Evolutionary conservation across 1,140 invertebrate species (phyloP).

Genomic region (Berghia stephanieae): DNA sequence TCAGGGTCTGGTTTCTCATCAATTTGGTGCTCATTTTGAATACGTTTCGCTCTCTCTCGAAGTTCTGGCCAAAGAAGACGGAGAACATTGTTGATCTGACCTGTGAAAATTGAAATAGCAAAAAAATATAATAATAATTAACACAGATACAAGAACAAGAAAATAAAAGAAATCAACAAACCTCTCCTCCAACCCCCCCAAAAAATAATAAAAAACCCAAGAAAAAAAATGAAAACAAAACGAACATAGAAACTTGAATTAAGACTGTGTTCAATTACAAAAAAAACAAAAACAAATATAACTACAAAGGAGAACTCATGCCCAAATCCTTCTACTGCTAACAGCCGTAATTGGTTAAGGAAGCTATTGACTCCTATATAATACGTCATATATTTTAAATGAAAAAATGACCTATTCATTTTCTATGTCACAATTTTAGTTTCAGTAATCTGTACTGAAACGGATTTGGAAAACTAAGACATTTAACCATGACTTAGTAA

Average conservation of each 20-base stretch:
- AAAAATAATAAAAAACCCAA: background rate
- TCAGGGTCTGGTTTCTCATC: too few relatives aligned
- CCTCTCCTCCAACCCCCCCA: background rate
- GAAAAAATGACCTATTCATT: background rate
- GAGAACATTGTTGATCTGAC: constrained; percentile 56
- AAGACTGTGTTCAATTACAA: too few relatives aligned
- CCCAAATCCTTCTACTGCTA: too few relatives aligned
- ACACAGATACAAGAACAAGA: background rate
- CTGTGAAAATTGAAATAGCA: too few relatives aligned
- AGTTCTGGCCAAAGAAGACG: constrained; percentile 70
- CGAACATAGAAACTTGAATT: background rate
- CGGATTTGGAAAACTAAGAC: background rate
- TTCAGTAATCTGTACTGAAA: too few relatives aligned
- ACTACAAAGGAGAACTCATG: too few relatives aligned
- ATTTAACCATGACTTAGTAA: background rate
- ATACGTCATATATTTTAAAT: background rate
- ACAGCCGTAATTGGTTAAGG: too few relatives aligned
- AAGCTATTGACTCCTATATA: constrained; percentile 59
- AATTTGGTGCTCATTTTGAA: too few relatives aligned
- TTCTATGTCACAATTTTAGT: background rate
- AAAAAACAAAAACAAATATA: too few relatives aligned
- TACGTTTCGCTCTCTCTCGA: constrained; percentile 74
- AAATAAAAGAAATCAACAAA: constrained; percentile 61
- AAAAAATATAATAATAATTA: background rate
- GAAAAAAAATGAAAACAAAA: background rate